Percentiles rank a stretch among this genome's conserved stretches.
These are phyloP conservation scores for Sebastes glaucus DNA, from an alignment of 2,797 vertebrate genomes.

Conservation along the genomic window DNA sequence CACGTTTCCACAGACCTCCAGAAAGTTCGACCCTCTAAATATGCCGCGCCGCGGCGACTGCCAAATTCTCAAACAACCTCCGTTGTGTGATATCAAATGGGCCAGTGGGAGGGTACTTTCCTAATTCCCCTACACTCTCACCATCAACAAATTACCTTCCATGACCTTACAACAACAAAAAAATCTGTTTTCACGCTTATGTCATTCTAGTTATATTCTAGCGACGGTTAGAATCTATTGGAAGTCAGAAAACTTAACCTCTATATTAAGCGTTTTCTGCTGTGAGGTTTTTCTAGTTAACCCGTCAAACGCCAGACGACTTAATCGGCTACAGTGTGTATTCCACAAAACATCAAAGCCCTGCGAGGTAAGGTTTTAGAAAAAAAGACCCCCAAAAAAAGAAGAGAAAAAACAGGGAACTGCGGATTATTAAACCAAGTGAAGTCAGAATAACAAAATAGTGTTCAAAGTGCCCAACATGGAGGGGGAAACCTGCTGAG, in stretches of 20 bases:
- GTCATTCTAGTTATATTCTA: conserved; percentile 7
- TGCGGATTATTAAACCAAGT: conserved; percentile 83
- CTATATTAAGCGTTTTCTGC: conserved; percentile 27
- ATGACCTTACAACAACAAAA: conserved; percentile 83
- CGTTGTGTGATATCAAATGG: conserved; percentile 88
- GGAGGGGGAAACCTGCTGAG: conserved; percentile 86
- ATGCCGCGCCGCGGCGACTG: conserved; percentile 85
- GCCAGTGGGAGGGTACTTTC: conserved; percentile 67
- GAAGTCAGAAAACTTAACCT: conserved; percentile 25
- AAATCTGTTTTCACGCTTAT: conserved; percentile 63
- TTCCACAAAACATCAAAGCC: conserved; percentile 70
- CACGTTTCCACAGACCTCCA: conserved; percentile 91
- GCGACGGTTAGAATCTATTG: not conserved
- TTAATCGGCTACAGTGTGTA: conserved; percentile 43
- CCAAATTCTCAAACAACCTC: conserved; percentile 90
- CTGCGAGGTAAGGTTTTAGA: conserved; percentile 38
- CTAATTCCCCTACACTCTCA: conserved; percentile 84
- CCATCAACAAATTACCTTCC: conserved; percentile 87
- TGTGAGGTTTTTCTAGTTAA: conserved; percentile 22
- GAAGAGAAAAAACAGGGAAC: conserved; percentile 52
- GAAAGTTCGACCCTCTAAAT: conserved; percentile 91
- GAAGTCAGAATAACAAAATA: conserved; percentile 88
- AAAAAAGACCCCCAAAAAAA: not conserved
- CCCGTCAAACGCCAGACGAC: conserved; percentile 35
- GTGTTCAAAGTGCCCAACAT: conserved; percentile 87